These are phyloP conservation scores for Acyrthosiphon pisum DNA, from an alignment of 1,140 invertebrate genomes.

Conservation along the genomic window DNA sequence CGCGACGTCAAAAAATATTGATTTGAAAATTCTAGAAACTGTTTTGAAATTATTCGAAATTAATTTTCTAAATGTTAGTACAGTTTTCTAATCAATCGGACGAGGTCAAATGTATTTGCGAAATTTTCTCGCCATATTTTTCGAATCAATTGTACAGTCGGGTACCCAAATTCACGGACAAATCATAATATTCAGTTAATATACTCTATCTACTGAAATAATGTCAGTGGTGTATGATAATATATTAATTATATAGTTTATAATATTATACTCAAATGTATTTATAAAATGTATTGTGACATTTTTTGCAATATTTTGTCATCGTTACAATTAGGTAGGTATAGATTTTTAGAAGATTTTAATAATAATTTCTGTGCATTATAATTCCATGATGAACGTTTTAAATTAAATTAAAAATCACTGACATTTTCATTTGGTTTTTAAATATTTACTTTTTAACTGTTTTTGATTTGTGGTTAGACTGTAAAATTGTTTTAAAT, in stretches of 20 bases:
- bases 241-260: too few species aligned
- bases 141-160: not conserved
- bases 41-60: not conserved
- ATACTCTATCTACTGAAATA: too few species aligned
- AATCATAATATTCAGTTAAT: too few species aligned
- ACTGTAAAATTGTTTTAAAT: too few species aligned
- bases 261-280: too few species aligned
- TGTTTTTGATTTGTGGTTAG: not conserved
- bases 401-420: not conserved
- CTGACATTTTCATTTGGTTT: not conserved
- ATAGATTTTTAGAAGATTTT: not conserved
- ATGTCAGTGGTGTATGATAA: too few species aligned
- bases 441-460: not conserved
- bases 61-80: not conserved
- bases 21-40: not conserved
- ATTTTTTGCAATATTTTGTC: too few species aligned
- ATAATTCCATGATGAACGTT: not conserved
- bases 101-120: fast-evolving
- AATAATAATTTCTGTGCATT: not conserved
- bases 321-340: too few species aligned
- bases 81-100: not conserved
- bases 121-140: not conserved
- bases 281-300: too few species aligned
- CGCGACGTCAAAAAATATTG: too few species aligned
- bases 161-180: too few species aligned